Evolutionary conservation across 2,797 vertebrate species (phyloP).

Genomic region (Miichthys miiuy): DNA sequence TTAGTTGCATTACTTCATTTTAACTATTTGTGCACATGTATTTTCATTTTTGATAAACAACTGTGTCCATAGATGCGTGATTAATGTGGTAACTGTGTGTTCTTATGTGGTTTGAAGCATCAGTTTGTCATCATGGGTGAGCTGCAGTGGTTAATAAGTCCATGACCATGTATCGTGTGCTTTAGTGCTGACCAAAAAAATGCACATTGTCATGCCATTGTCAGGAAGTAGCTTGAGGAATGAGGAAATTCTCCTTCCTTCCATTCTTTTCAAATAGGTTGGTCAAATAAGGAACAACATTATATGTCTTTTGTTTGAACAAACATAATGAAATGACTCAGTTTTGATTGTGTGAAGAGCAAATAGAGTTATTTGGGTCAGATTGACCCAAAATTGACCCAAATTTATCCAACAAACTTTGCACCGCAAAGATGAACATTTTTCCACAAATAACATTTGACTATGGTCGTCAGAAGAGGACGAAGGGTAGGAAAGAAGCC

Average conservation of each 20-base stretch:
- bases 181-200: not conserved
- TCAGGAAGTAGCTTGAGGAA: constrained; percentile 35
- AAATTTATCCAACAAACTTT: no score
- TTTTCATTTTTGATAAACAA: not conserved
- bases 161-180: constrained; percentile 25
- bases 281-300: not conserved
- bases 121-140: not conserved
- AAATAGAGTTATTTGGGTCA: no score
- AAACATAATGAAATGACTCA: not conserved
- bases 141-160: not conserved
- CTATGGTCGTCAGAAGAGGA: no score
- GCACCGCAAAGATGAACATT: no score
- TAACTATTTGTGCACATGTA: not conserved
- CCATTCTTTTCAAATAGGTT: constrained; percentile 26
- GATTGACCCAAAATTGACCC: no score
- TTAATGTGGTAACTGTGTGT: not conserved
- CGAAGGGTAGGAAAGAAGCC: no score
- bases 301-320: not conserved
- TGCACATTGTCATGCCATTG: constrained; percentile 2
- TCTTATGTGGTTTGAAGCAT: not conserved
- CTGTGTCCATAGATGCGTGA: no score
- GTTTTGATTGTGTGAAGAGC: not conserved
- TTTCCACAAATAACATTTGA: no score
- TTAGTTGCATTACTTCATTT: fast-evolving
- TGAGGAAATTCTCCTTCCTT: constrained; percentile 43